Base-by-base conservation (phyloP, 2,797 vertebrate genomes). In the Typhlichthys eigenmanni region DNA sequence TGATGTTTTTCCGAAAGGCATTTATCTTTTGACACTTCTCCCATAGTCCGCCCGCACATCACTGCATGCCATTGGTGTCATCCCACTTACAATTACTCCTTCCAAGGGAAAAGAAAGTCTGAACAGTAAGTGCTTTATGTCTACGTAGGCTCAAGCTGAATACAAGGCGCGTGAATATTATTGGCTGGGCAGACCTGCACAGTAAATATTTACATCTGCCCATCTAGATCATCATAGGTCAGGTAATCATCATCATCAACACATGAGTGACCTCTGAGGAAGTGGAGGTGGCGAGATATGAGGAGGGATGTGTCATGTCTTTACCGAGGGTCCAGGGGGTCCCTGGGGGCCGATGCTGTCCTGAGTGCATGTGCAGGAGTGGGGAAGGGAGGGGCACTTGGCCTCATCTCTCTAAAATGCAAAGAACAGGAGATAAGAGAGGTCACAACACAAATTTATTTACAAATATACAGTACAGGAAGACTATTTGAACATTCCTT, bases 311-410 rank as follows among this genome's bases (percentile, higher is more conserved):
- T 61, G 13, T 38, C n/a, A 56, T 53, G 69, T 79, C 50, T 72
- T 95, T 96, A 99, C 98, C 82, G 90, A 92, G 81, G 95, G 97
- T 87, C 97, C 98, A 4, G 95, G 90, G 19, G 98, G 96, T 67
- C 98, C 98, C 69, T 93, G 95, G 72, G 98, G 95, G 70, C 98
- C 98, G 29, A 98, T 83, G 17, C 96, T 99, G 86, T 98, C 97
- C 81, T 98, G 97, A 55, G 95, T 93, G 80, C 98, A 99, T 13
- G 97, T 99, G 86, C 98, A 99, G 34, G 98, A 95, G 81, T 99
- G 97, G 47, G 97, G 95, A 80, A 99, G 93, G 72, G 96, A 89
- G 0, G 98, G 97, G 61, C 98, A 99, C 79, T 99, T 99, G 73
- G 93, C 93, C 89, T 99, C 98, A 83, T 98, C 96, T 92, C 97